Evolutionary conservation across 2,888 invertebrate genomes (phyloP).

Genomic region (Gonocerus acuteangulatus): DNA sequence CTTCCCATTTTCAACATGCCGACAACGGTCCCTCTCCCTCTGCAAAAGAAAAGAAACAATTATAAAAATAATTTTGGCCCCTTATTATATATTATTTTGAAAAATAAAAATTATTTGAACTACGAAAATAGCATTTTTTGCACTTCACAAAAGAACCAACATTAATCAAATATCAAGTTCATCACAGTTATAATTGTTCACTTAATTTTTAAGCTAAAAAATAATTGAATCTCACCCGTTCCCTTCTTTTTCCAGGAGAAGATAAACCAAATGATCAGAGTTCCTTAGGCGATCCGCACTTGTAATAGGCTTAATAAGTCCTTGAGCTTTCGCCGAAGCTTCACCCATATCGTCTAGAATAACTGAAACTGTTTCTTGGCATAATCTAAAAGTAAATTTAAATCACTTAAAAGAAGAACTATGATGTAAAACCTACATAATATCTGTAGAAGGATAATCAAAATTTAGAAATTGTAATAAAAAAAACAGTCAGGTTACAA

Average conservation of each 20-base stretch:
- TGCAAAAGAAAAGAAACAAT: constrained; percentile 45
- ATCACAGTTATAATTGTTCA: too few species aligned
- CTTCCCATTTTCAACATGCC: constrained; percentile 84
- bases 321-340: constrained; percentile 66
- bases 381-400: constrained; percentile 10
- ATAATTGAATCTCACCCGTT: constrained; percentile 50
- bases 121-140: too few species aligned
- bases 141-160: too few species aligned
- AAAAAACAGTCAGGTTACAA: too few species aligned
- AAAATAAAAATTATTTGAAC: too few species aligned
- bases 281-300: constrained; percentile 59
- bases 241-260: constrained; percentile 50
- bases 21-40: constrained; percentile 61
- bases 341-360: constrained; percentile 64
- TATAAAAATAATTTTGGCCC: background rate
- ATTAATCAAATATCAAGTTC: too few species aligned
- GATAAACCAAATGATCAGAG: constrained; percentile 51
- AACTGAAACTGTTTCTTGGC: constrained; percentile 31
- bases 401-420: background rate
- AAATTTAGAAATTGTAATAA: too few species aligned
- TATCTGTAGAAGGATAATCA: too few species aligned
- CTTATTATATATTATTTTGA: too few species aligned
- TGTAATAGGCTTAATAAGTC: constrained; percentile 64
- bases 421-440: too few species aligned
- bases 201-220: too few species aligned